Base-by-base conservation (phyloP, 2,888 invertebrate species). In the Hypercompe scribonia region DNA sequence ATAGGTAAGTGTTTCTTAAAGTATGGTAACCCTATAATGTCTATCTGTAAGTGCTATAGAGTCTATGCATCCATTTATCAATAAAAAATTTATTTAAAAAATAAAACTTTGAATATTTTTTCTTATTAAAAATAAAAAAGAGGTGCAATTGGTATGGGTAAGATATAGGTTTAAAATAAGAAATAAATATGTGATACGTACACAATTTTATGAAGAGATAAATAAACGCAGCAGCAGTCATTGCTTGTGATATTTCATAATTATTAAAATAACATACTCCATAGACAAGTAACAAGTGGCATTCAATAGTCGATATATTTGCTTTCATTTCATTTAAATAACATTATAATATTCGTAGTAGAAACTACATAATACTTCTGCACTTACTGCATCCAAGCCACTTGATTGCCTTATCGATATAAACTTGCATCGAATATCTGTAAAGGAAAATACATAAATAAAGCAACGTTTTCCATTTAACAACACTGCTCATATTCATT, bases 401-500 rank as follows among this genome's bases (percentile, higher is more conserved):
- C 68, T 28, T 54, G 68, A 54, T 68, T 34, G n/a, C 54, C 68
- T 54, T 54, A 68, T 68, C 33, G 68, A 68, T 68, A 68, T 68
- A 68, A 54, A 58, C 68, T n/a, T n/a, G 34, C 34, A 68, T 68
- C 36, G 54, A 34, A 68, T 68, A 58, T 58, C 46, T 68, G n/a
- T 54, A 68, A 68, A 34, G 68, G 68, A 54, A n/a, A 50, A 68
- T 54, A 54, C 15, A 71, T 65, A 66, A 67, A 66, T 67, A 61
- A 67, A 61, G 61, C 33, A 61, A 71, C 61, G 66, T 66, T 71
- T 71, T 67, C 67, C 75, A 75, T 80, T 80, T 42, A 75, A 73
- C 58, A 77, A n/a, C 54, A 61, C 63, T 65, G 65, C 66, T 82
- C 71, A 76, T 77, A 81, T 78, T 75, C 67, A 73, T 78, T 71